Evolutionary conservation across 2,113 vertebrate species (phyloP).

Genomic region (Mustela nigripes): DNA sequence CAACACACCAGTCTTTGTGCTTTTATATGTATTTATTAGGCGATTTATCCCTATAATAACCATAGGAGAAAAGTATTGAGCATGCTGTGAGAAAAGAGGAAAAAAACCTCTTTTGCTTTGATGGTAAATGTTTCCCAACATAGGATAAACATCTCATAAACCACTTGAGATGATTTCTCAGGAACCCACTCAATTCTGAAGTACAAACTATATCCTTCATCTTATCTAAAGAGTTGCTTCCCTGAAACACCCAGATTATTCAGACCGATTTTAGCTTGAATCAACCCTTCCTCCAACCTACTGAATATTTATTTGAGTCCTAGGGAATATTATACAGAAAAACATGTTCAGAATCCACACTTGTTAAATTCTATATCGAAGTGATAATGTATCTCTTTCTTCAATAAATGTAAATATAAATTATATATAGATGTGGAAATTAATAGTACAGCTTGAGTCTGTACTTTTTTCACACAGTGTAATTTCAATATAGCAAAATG

Average conservation of each 20-base stretch:
- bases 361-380: background rate
- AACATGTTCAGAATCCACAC: background rate
- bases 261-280: background rate
- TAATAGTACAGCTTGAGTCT: background rate
- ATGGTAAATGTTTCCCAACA: background rate
- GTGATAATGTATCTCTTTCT: background rate
- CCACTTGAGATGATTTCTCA: background rate
- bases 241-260: background rate
- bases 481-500: background rate
- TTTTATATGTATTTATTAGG: background rate
- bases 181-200: conserved; percentile 14
- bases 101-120: background rate
- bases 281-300: background rate
- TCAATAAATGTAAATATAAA: conserved; percentile 32
- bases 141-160: background rate
- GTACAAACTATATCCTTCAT: background rate
- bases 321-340: background rate
- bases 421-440: background rate
- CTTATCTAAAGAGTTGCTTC: background rate
- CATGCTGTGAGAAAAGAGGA: background rate
- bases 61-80: background rate
- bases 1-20: background rate
- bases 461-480: background rate
- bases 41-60: background rate
- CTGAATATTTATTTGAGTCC: background rate